Conservation (phyloP, 2,113 vertebrate genomes). For the Anser cygnoides region DNA sequence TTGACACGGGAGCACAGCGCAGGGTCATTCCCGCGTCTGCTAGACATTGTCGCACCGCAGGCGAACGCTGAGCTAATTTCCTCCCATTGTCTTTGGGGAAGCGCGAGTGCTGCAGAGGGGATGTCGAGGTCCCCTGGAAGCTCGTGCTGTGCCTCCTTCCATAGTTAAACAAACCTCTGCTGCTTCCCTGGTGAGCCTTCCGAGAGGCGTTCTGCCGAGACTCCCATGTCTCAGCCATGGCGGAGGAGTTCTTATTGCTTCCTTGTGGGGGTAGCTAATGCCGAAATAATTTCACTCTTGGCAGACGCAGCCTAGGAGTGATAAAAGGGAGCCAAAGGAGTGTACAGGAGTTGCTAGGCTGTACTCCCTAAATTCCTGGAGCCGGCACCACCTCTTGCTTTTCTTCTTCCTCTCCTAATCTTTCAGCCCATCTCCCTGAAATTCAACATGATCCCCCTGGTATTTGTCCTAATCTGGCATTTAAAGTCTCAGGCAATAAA, state of each 20-base stretch:
- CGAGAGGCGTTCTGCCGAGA: background rate
- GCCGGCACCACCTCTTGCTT: background rate
- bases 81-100: conserved; percentile 23
- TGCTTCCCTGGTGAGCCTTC: rapidly evolving
- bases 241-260: background rate
- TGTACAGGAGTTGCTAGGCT: background rate
- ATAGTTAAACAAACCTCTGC: background rate
- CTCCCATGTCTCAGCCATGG: rapidly evolving
- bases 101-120: rapidly evolving
- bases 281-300: background rate
- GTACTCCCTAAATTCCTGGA: background rate
- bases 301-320: background rate
- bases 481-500: conserved; percentile 32
- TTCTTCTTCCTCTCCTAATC: background rate
- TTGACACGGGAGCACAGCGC: background rate
- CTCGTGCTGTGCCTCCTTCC: rapidly evolving
- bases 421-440: background rate
- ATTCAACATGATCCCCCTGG: background rate
- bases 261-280: background rate
- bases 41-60: background rate
- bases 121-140: background rate
- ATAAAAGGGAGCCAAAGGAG: background rate
- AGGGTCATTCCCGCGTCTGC: background rate
- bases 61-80: background rate
- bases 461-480: background rate